Evolutionary conservation across 2,113 vertebrate species (phyloP).

Genomic region (Saguinus midas): DNA sequence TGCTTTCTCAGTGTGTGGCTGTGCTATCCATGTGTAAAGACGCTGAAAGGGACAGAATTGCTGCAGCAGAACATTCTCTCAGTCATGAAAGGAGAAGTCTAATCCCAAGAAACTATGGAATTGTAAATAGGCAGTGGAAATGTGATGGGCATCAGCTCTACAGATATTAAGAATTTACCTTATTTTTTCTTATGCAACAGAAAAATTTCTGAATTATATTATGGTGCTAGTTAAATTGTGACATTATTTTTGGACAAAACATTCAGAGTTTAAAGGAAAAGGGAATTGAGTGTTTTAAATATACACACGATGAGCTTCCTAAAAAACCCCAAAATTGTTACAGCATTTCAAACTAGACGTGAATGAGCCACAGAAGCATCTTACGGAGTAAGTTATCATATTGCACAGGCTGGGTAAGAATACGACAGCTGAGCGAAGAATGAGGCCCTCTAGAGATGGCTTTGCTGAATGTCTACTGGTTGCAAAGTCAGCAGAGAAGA

Average conservation of each 20-base stretch:
- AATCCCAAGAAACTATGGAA: neutral
- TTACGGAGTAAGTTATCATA: rapidly evolving
- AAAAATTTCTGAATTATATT: neutral
- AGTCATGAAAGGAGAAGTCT: neutral
- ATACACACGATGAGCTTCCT: neutral
- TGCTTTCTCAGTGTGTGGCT: neutral
- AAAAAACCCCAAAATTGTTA: too few species aligned
- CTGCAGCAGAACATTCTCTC: neutral
- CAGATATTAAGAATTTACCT: neutral
- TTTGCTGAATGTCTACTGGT: neutral
- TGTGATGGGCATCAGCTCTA: neutral
- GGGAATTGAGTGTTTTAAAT: neutral
- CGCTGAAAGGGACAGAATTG: neutral
- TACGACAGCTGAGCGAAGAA: rapidly evolving
- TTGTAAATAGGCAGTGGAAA: neutral
- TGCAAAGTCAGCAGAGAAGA: too few species aligned
- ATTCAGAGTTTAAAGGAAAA: neutral
- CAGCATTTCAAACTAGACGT: neutral
- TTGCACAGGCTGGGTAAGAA: neutral
- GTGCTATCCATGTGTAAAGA: neutral
- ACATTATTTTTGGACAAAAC: neutral
- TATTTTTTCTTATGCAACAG: neutral
- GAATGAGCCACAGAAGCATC: neutral
- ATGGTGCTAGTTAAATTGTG: neutral
- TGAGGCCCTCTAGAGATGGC: neutral